Evolutionary conservation across 1,140 invertebrate species (phyloP), one percentile per base, ranked within the genome.

Genomic region (Akabosia matsudoensis): DNA sequence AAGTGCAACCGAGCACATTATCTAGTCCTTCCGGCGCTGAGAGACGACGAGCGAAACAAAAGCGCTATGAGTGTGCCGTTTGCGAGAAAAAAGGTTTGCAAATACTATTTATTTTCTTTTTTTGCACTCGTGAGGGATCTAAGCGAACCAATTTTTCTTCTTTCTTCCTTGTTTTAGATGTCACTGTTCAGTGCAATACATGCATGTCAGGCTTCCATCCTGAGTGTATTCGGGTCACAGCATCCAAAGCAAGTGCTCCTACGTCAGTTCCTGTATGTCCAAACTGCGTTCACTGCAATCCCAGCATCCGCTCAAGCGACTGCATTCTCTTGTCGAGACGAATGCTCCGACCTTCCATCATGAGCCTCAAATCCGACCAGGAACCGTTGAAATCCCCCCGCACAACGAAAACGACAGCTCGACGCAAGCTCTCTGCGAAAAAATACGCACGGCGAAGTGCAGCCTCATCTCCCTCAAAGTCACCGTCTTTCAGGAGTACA

Each of bases 21-120:
- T 14, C 56, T 64, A 30, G 34, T 75, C 33, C 31, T 26, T 22
- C 45, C 26, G 45, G 67, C 30, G 26, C 18, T 10, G 31, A 64
- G 7, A 16, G 74, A 64, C 70, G 67, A 22, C 13, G 28, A 30
- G 33, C 64, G 30, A 7, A 31, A 67, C 30, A 70, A 1, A 45
- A 33, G 16, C 74, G 31, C 1, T 67, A 33, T 28, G 67, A 37
- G 28, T 75, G 74, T 31, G 31, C 14, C 26, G 34, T 75, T 18
- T 75, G 74, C 45, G 74, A 70, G n/a, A n/a, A 75, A 30, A 75
- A 28, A 30, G 74, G 74, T 75, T 51, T 33, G 52, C 31, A 2
- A 70, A 54, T 2, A 4, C 51, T 45, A 45, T 45, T 18, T 7
- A 45, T 45, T 45, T 45, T 10, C 7, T 45, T 7, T 18, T 45